Conservation (phyloP, 2,888 invertebrate species). For the Gastracanthus pulcherrimus region DNA sequence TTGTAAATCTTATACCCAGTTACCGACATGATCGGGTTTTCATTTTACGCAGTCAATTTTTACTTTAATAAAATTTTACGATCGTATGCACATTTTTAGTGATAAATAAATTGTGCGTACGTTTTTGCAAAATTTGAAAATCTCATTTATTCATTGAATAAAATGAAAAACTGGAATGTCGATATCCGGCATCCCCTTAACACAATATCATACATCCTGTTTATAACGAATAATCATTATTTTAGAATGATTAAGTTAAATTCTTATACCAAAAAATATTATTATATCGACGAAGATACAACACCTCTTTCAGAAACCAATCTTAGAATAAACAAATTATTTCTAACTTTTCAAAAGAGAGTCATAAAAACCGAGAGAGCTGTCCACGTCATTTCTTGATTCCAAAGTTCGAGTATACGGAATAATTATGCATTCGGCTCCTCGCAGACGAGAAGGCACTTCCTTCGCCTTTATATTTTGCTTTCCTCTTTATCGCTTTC, state of each 20-base stretch:
- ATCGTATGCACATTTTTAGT: no score
- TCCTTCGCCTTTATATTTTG: conserved; percentile 45
- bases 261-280: not conserved
- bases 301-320: not conserved
- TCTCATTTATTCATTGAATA: no score
- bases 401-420: conserved; percentile 39
- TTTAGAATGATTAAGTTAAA: not conserved
- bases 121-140: no score
- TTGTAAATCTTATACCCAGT: no score
- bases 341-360: not conserved
- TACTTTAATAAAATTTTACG: no score
- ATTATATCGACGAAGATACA: no score
- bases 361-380: conserved; percentile 16
- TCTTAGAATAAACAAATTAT: not conserved
- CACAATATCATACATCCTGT: not conserved
- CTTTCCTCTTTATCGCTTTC: conserved; percentile 45
- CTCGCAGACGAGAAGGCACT: conserved; percentile 24
- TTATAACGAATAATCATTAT: not conserved
- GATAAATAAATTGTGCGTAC: no score
- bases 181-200: not conserved
- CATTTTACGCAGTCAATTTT: no score
- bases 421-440: conserved; percentile 29
- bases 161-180: not conserved
- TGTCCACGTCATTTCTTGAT: conserved; percentile 44
- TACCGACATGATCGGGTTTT: no score